Evolutionary conservation across 2,113 vertebrate species (phyloP), one percentile per base, ranked within the genome.

Genomic region (Lethenteron reissneri): DNA sequence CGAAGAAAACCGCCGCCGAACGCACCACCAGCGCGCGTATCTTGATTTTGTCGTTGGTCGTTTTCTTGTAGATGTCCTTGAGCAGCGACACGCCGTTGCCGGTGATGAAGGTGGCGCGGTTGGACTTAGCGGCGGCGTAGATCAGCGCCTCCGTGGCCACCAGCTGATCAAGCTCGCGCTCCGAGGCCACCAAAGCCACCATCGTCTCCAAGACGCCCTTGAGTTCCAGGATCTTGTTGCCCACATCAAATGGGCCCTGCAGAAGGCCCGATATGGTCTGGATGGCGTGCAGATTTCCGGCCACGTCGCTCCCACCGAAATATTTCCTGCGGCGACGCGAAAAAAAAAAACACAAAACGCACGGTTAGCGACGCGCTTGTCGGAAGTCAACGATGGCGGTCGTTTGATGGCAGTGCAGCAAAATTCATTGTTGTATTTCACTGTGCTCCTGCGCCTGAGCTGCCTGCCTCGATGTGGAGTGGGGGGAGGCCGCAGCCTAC

Each of bases 61-160:
- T 95, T 75, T 84, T 86, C 81, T 94, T 99, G 79, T 95, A 99
- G 64, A 99, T 88, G 76, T 97, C 92, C 77, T 99, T 99, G 2
- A 99, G 86, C 56, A 99, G 86, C 0, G 85, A 81, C 73, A 95
- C 91, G 0, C 92, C 94, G 0, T 95, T 94, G 76, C 90, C 84
- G 0, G 90, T 97, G 80, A 97, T 95, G 79, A 97, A 99, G 0
- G 92, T 89, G 11, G 94, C 94, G 0, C 87, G 85, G 80, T 95
- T 97, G 74, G 94, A 90, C 78, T 96, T 99, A 75, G 90, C 90
- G 0, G 90, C 87, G 0, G 94, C 92, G 0, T 97, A 89, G 80
- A 96, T 96, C 76, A 99, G 81, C 0, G 91, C 86, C 80, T 96
- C 94, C 74, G 96, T 89, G 0, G 92, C 92, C 2, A 97, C 85